Percentiles rank a stretch among this genome's conserved stretches.
phyloP scores from a whole-genome alignment of 2,797 vertebrate species.

The Eurystomus glaucurus region DNA sequence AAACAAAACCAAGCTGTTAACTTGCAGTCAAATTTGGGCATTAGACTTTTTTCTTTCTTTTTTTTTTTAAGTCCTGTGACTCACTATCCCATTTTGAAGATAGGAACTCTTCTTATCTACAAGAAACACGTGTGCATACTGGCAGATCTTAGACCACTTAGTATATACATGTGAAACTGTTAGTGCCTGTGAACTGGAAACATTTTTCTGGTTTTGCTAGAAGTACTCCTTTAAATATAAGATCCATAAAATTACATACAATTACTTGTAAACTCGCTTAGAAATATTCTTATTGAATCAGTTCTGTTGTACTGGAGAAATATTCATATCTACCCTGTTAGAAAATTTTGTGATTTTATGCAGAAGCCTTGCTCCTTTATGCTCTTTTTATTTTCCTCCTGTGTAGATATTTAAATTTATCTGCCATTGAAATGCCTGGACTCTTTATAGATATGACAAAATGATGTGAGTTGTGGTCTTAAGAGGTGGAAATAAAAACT shows the following conservation, averaged over 20 bases:
- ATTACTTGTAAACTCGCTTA: neutral
- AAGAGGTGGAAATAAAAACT: neutral
- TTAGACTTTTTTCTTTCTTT: neutral
- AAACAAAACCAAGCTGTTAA: neutral
- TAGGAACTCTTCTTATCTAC: slow-evolving; percentile 52
- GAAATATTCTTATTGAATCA: neutral
- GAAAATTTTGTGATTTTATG: neutral
- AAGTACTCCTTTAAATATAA: neutral
- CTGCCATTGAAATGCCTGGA: neutral
- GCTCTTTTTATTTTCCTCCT: neutral
- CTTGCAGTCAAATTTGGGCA: neutral
- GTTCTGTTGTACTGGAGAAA: neutral
- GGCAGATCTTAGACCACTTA: neutral
- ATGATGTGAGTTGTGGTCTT: neutral
- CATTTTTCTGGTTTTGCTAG: neutral
- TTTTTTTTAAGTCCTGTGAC: neutral
- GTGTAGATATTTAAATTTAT: neutral
- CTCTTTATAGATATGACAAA: neutral
- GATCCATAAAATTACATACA: neutral
- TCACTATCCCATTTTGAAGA: neutral
- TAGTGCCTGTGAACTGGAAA: neutral
- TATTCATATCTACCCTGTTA: neutral
- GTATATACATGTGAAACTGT: neutral
- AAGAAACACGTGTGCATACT: slow-evolving; percentile 23
- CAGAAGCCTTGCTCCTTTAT: neutral